Evolutionary conservation across 2,797 vertebrate genomes (phyloP), one percentile per base, ranked within the genome.

Genomic region (Rousettus madagascariensis): DNA sequence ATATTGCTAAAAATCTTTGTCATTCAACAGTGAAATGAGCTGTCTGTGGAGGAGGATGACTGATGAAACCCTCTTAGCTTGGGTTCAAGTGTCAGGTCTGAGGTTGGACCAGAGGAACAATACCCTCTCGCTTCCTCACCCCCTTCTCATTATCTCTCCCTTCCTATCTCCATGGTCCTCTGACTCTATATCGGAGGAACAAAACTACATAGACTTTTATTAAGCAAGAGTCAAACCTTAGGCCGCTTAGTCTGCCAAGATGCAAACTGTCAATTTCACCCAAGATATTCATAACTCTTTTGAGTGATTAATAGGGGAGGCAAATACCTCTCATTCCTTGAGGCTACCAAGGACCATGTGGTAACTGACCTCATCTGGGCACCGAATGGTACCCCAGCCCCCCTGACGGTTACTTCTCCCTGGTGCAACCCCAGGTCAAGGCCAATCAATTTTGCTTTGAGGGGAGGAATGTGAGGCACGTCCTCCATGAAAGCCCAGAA

Each of bases 371-470:
- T 93, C 92, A 88, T 92, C 87, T 63, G 75, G 85, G 78, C 36
- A 75, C 92, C 2, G 49, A 95, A 91, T 96, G 95, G 95, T 66
- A 95, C 82, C 59, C 43, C 24, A 75, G 69, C 11, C 86, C 26
- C 26, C 16, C 33, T 0, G 5, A 88, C 30, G 55, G 36, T 66
- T 74, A 78, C 80, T 77, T 86, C 69, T 95, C 17, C 68, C 59
- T 86, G 65, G 43, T 51, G 66, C 2, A 15, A 87, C 85, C 87
- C 74, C 59, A 89, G 96, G 97, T 97, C 96, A 97, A 96, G 92
- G 95, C 82, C 24, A 11, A 97, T 97, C 92, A 95, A 61, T 91
- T 96, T 97, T 94, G 79, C 85, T 95, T 89, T 97, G 96, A 97
- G 90, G 66, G 43, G 28, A 96, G 74, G 96, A 97, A 97, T 97